Evolutionary conservation across 2,888 invertebrate genomes (phyloP).

Genomic region (Caenorhabditis sinica): DNA sequence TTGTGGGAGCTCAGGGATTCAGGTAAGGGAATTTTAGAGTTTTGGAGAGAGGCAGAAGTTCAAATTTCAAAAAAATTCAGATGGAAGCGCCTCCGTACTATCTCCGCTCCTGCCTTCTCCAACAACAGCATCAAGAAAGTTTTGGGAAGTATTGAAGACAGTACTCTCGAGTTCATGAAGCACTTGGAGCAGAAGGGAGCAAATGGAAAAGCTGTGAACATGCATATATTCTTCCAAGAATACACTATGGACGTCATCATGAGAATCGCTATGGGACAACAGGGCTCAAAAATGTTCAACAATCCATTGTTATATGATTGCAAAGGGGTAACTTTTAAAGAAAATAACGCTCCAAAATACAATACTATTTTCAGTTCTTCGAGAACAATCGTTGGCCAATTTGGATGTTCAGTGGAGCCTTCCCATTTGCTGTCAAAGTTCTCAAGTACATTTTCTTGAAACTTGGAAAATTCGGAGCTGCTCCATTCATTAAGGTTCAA

Average conservation of each 20-base stretch:
- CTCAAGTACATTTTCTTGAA: conserved; percentile 17
- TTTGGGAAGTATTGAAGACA: conserved; percentile 84
- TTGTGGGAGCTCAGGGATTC: conserved; percentile 84
- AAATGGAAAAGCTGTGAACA: conserved; percentile 83
- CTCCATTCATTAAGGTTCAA: conserved; percentile 5
- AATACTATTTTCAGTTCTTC: conserved; percentile 19
- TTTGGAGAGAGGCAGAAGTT: conserved; percentile 66
- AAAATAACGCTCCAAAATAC: background rate
- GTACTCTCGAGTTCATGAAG: conserved; percentile 84
- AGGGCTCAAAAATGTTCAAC: conserved; percentile 29
- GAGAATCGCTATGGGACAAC: conserved; percentile 72
- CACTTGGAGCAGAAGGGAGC: conserved; percentile 83
- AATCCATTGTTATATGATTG: conserved; percentile 28
- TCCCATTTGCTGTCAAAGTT: conserved; percentile 18
- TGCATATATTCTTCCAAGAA: conserved; percentile 78
- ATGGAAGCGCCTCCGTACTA: conserved; percentile 86
- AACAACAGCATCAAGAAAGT: conserved; percentile 85
- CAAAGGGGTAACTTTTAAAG: conserved; percentile 7
- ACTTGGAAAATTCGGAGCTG: conserved; percentile 14
- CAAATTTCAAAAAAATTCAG: conserved; percentile 63
- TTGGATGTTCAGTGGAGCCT: background rate
- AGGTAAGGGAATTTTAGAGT: conserved; percentile 81
- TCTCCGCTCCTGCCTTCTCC: conserved; percentile 85
- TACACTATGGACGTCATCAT: conserved; percentile 74
- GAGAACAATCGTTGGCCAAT: conserved; percentile 23